Conservation (phyloP, 2,888 invertebrate genomes). For the Galerucella nymphaeae region DNA sequence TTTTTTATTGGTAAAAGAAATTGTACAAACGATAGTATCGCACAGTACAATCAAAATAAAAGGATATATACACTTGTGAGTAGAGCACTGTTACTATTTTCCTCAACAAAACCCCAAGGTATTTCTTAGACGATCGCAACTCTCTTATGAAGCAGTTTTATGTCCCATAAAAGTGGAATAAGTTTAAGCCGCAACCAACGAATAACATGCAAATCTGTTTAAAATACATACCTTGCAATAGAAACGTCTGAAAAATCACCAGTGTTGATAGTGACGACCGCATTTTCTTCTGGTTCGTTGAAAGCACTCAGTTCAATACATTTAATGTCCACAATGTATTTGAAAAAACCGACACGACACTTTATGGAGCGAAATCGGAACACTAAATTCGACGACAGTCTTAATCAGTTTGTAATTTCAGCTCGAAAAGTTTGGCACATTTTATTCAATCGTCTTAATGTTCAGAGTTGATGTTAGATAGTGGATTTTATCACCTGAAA, state of each 20-base stretch:
- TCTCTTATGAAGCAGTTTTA: constrained; percentile 31
- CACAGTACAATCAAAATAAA: constrained; percentile 32
- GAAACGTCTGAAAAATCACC: constrained; percentile 39
- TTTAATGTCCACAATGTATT: constrained; percentile 36
- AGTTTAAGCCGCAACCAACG: constrained; percentile 32
- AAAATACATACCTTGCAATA: constrained; percentile 40
- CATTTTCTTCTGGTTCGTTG: constrained; percentile 32
- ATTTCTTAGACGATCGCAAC: constrained; percentile 22
- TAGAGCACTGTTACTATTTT: constrained; percentile 28
- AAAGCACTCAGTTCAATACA: constrained; percentile 31
- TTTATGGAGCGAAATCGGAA: constrained; percentile 33
- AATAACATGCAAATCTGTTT: constrained; percentile 33
- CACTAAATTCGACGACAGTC: constrained; percentile 32
- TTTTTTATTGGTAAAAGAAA: constrained; percentile 26
- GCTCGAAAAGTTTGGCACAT: constrained; percentile 34
- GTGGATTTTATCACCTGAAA: constrained; percentile 26
- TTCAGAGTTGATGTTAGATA: constrained; percentile 11
- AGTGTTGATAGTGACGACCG: constrained; percentile 30
- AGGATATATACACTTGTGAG: constrained; percentile 28
- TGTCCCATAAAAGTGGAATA: constrained; percentile 34
- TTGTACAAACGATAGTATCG: constrained; percentile 13
- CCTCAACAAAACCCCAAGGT: constrained; percentile 17
- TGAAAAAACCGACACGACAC: constrained; percentile 27
- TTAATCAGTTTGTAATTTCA: constrained; percentile 31
- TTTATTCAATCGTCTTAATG: constrained; percentile 26